A percentile compares a stretch with the other conserved stretches of the same genome.
Conservation (phyloP, 2,113 vertebrate genomes). For the Ardeotis arabs region DNA sequence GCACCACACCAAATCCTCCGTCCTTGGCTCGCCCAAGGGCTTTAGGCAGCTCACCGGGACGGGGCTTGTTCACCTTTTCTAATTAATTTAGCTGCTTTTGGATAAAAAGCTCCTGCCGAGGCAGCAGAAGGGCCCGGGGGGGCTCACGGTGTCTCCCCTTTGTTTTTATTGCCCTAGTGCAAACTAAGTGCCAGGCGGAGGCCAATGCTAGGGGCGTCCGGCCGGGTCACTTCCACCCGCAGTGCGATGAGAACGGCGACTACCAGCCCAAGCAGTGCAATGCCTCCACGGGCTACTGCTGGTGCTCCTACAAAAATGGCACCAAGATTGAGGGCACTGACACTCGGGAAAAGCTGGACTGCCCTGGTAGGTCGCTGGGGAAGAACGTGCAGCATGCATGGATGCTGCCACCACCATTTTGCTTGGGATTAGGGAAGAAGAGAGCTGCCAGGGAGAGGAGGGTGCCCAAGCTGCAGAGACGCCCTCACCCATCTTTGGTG, state of each 20-base stretch:
- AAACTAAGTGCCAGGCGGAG: slow-evolving; percentile 85
- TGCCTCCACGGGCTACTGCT: slow-evolving; percentile 82
- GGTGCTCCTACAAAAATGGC: slow-evolving; percentile 89
- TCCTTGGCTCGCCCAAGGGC: neutral
- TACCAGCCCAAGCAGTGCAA: slow-evolving; percentile 89
- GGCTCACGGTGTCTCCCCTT: neutral
- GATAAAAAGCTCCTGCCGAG: neutral
- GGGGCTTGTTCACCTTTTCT: neutral
- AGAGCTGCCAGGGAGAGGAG: neutral
- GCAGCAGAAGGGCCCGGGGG: neutral
- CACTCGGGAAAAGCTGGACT: slow-evolving; percentile 69
- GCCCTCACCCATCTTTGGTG: no score
- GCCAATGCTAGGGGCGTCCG: neutral
- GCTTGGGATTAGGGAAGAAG: neutral
- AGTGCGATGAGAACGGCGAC: slow-evolving; percentile 85
- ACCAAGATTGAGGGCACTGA: slow-evolving; percentile 73
- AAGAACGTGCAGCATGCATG: accelerated
- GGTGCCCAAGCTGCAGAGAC: neutral
- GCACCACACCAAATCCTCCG: neutral
- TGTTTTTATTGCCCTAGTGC: slow-evolving; percentile 72
- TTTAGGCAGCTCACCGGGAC: neutral
- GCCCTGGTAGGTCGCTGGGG: slow-evolving; percentile 68
- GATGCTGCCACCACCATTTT: no score
- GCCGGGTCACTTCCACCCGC: slow-evolving; percentile 78
- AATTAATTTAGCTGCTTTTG: neutral